A percentile compares a stretch with the other conserved stretches of the same genome.
Evolutionary conservation across 2,113 vertebrate genomes (phyloP).

Genomic region (Ahaetulla prasina): DNA sequence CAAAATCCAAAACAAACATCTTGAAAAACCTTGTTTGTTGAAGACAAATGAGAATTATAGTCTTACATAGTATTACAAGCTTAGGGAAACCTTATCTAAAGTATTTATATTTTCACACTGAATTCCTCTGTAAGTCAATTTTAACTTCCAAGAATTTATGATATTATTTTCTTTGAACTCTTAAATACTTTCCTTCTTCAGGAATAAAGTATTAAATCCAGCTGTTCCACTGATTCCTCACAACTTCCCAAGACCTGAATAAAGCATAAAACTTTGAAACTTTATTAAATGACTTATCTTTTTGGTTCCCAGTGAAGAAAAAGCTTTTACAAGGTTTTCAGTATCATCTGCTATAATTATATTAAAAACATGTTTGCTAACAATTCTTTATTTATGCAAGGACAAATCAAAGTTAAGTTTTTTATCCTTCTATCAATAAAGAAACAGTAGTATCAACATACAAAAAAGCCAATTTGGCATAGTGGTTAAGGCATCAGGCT

Average conservation of each 20-base stretch:
- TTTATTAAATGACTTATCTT: background rate
- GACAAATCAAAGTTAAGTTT: background rate
- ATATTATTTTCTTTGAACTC: background rate
- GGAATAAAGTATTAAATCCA: background rate
- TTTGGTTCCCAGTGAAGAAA: background rate
- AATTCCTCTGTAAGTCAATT: background rate
- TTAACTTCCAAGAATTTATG: background rate
- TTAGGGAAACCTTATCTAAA: background rate
- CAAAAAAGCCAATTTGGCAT: background rate
- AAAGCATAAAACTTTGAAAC: background rate
- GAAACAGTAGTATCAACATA: background rate
- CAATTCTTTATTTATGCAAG: background rate
- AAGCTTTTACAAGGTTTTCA: background rate
- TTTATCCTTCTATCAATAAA: background rate
- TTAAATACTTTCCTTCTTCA: background rate
- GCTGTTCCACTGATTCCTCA: background rate
- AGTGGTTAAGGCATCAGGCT: background rate
- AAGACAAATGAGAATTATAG: background rate
- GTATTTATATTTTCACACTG: background rate
- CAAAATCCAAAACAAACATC: background rate
- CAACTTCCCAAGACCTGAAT: background rate
- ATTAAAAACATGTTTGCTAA: background rate
- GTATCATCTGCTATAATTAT: background rate
- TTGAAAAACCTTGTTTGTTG: background rate
- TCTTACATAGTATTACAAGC: background rate